Evolutionary conservation across 2,888 invertebrate genomes (phyloP), one percentile per base, ranked within the genome.

Genomic region (Iselma pallidipennis): DNA sequence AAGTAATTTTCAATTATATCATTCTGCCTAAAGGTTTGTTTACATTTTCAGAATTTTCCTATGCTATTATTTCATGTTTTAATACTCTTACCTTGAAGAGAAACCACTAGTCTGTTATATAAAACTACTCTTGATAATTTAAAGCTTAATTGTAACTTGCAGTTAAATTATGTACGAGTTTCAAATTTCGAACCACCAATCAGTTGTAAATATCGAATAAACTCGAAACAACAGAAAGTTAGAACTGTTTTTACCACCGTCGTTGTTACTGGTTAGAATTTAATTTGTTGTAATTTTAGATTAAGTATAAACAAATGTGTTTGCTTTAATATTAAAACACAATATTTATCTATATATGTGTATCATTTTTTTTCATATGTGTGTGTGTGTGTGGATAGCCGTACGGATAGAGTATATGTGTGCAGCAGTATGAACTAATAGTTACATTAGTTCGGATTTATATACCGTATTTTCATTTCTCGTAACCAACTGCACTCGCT

Each of bases 381-480:
- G 10, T 19, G 2, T 14, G 2, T n/a, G 2, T 21, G 21, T 10
- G 19, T 7, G 21, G 21, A 45, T 45, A 45, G 2, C 9, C 9
- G 19, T 42, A 19, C 19, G 19, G 19, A 45, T 45, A n/a, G 12
- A 31, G 12, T 21, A 23, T 45, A 6, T 45, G 45, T 45, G 12
- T 23, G 12, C 9, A 19, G 4, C 12, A 45, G 65, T 66, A 54
- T 57, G 66, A 67, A 61, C 65, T 67, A 64, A 69, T 63, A 66
- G 66, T 66, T 66, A 70, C 68, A 70, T 71, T 71, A 69, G 71
- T 66, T 70, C 63, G 57, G 66, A 66, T 68, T 71, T 71, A 63
- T 66, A 68, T 69, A 57, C 61, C 66, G 66, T 57, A 69, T 71
- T 71, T 71, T 69, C 66, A 66, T 71, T 69, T 54, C 66, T 61